Evolutionary conservation across 2,113 vertebrate species (phyloP), one percentile per base, ranked within the genome.

Genomic region (Microtus pennsylvanicus): DNA sequence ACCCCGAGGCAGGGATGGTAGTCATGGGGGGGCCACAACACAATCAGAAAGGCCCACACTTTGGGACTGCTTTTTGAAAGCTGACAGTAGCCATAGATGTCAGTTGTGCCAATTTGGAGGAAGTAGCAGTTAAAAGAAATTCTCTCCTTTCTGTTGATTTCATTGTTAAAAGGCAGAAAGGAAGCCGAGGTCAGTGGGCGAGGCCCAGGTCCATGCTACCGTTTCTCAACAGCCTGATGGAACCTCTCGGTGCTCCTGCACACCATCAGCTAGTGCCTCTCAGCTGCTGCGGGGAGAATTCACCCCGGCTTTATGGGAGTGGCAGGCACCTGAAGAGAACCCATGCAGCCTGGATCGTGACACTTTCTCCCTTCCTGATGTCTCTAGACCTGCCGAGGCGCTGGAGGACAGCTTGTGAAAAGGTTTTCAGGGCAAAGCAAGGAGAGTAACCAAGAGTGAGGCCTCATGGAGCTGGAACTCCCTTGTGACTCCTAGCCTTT

Each of bases 281-380:
- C 7, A 1, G 67, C 3, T 58, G n/a, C 17, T 3, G 45, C 42
- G 45, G 7, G 86, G 87, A 30, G 61, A 67, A 42, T 24, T 55
- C 80, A 21, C 52, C 45, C 28, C 38, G 87, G 70, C 55, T 61
- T 61, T 5, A 69, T 13, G 42, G 69, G 28, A 77, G 70, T 7
- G 87, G 33, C 21, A 55, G n/a, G 61, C 35, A 17, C 5, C 21
- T 38, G 52, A 76, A 65, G 42, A 33, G 55, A 90, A 13, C 3
- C 35, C 12, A 12, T 7, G 1, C 24, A 4, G 47, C 82, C 69
- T 28, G 1, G 33, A 8, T 0, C 0, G 2, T 14, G 70, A 17
- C 0, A 30, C 22, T 69, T 24, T 30, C 58, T 61, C 63, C 42
- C 67, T n/a, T 28, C 38, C 75, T 74, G 74, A 52, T 16, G 33